Evolutionary conservation across 2,113 vertebrate genomes (phyloP), one percentile per base, ranked within the genome.

Genomic region (Brachionichthys hirsutus): DNA sequence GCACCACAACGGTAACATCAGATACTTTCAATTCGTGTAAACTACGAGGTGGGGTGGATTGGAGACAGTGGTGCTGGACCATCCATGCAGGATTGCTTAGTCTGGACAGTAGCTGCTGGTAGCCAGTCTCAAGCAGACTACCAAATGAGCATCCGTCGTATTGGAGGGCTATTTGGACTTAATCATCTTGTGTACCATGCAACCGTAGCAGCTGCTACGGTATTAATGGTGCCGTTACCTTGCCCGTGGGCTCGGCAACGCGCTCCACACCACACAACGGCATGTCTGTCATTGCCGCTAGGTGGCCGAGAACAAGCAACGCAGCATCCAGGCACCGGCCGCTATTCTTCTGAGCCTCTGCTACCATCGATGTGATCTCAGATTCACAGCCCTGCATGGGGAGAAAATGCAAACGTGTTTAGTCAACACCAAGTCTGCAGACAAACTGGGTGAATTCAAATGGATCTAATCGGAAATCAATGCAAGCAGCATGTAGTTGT

Each of bases 361-460:
- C 88, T 69, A 98, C 95, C 94, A 99, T 94, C 0, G 94, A 94
- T 4, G 93, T 87, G 77, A 99, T 94, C 85, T 99, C 97, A 3
- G 94, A 96, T 76, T 92, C 94, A 65, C 96, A 97, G 0, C 95
- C 96, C 97, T 99, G 41, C 56, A 57, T 13, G 42, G 16, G 14
- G 17, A 48, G 40, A 54, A 49, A 56, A 50, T 9, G 10, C 67
- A 18, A 3, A 10, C n/a, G 9, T 42, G 46, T 65, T 66, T 30
- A 52, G 49, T 53, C 34, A 58, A 54, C 60, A 77, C 70, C 15
- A 36, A 63, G 47, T 60, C 40, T 47, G 62, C 47, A 77, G 72
- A 79, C 43, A 14, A 67, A 65, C 56, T 36, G 51, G 47, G 43
- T 56, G 54, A 70, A 61, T 75, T 81, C 41, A 72, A 80, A 82